Conservation (phyloP, 2,888 invertebrate genomes). For the Eustalomyia histrio region DNA sequence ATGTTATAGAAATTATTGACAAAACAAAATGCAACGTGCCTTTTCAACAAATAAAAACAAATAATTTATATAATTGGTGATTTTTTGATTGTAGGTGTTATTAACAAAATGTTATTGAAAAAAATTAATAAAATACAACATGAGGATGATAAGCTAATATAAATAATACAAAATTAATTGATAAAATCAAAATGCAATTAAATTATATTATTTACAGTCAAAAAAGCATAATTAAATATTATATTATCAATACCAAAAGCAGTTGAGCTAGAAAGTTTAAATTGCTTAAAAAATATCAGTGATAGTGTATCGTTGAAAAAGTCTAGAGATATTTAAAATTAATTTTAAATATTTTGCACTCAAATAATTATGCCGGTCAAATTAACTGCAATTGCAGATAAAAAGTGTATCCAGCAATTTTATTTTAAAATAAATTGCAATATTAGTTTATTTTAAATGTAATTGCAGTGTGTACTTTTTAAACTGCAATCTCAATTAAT, state of each 20-base stretch:
- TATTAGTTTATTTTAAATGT: too few relatives aligned
- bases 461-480: too few relatives aligned
- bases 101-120: slow-evolving; percentile 46
- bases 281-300: background rate
- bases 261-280: background rate
- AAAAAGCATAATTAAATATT: background rate
- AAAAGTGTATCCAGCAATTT: too few relatives aligned
- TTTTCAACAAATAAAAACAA: slow-evolving; percentile 34
- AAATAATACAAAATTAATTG: background rate
- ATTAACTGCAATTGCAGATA: too few relatives aligned
- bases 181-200: slow-evolving; percentile 14
- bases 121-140: slow-evolving; percentile 16
- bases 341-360: too few relatives aligned
- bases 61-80: slow-evolving; percentile 62
- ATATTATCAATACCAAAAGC: slow-evolving; percentile 16
- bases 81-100: slow-evolving; percentile 58
- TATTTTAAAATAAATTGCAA: too few relatives aligned
- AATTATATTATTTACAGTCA: background rate
- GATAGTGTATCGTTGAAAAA: background rate
- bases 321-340: too few relatives aligned
- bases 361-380: too few relatives aligned
- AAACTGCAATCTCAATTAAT: too few relatives aligned
- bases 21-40: slow-evolving; percentile 45
- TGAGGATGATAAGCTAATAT: background rate
- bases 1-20: slow-evolving; percentile 38